Evolutionary conservation across 1,140 invertebrate species (phyloP), one percentile per base, ranked within the genome.

Genomic region (Brachionus asplanchnoidis): DNA sequence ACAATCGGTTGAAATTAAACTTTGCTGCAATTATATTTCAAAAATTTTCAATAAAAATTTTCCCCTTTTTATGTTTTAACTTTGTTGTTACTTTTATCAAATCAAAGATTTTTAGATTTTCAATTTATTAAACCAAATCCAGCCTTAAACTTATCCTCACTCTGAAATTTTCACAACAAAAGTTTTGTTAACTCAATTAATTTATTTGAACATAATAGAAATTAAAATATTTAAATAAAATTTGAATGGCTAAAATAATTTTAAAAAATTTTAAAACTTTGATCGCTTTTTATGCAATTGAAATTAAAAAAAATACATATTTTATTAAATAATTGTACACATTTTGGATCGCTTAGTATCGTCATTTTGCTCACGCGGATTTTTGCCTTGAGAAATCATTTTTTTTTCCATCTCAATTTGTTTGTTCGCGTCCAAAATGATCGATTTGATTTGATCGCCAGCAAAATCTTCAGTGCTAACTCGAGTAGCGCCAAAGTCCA

Each of bases 381-480:
- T 82, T 65, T 82, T 82, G 20, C 79, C 79, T 82, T 82, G 79
- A 68, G 79, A 42, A 68, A 82, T 60, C 40, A 82, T 23, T 7
- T 44, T 60, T 82, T 68, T 82, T 56, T 84, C 82, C 12, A 46
- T 36, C n/a, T 84, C 82, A 60, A 84, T 84, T 70, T 84, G 82
- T 56, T 84, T 68, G 20, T 84, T 84, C 17, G 82, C 82, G 17
- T 84, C 82, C 6, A 68, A 32, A 50, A 84, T 68, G 42, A 84
- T 84, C 44, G 82, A 68, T 84, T 84, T 84, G 36, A 84, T 84
- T 84, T 84, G 82, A 12, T 84, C 82, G 23, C 60, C 60, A 3
- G 82, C 60, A 73, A 84, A 84, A 40, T 84, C 82, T 73, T 84
- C 46, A 3, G 82, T 84, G 17, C 60, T 68, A 4, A 84, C 60